A percentile compares a stretch with the other conserved stretches of the same genome.
Conservation (phyloP, 2,797 vertebrate species). For the Phataginus tricuspis region DNA sequence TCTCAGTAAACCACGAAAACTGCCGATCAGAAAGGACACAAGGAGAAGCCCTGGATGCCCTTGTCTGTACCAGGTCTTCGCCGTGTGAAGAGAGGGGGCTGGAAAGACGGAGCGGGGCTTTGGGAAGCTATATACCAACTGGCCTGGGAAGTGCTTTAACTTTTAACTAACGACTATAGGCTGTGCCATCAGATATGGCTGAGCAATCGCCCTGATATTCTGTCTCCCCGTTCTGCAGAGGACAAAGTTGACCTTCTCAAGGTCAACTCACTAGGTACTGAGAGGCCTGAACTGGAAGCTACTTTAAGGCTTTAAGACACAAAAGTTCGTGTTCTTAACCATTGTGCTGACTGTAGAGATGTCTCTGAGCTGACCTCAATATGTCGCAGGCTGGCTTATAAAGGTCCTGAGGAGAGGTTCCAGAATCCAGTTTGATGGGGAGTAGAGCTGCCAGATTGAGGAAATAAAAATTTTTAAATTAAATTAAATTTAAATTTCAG, state of each 20-base stretch:
- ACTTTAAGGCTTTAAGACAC: background rate
- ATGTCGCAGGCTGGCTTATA: background rate
- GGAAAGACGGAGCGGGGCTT: background rate
- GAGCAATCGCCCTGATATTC: background rate
- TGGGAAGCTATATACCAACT: background rate
- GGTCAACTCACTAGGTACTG: background rate
- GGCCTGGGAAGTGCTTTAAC: background rate
- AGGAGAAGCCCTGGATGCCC: too few species aligned
- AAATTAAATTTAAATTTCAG: background rate
- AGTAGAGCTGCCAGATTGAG: background rate
- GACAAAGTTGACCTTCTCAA: background rate
- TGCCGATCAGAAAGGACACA: background rate
- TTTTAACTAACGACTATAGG: background rate
- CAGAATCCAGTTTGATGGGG: background rate
- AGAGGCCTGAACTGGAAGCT: background rate
- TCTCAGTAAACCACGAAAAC: background rate
- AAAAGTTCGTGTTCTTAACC: background rate
- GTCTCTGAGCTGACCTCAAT: background rate
- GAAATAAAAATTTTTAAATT: background rate
- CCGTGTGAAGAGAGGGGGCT: background rate
- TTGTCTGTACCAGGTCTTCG: background rate
- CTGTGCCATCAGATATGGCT: background rate
- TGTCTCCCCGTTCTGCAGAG: background rate
- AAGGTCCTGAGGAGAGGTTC: background rate
- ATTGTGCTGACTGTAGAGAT: background rate